Conservation (phyloP, 2,113 vertebrate species). For the Cheirogaleus medius region DNA sequence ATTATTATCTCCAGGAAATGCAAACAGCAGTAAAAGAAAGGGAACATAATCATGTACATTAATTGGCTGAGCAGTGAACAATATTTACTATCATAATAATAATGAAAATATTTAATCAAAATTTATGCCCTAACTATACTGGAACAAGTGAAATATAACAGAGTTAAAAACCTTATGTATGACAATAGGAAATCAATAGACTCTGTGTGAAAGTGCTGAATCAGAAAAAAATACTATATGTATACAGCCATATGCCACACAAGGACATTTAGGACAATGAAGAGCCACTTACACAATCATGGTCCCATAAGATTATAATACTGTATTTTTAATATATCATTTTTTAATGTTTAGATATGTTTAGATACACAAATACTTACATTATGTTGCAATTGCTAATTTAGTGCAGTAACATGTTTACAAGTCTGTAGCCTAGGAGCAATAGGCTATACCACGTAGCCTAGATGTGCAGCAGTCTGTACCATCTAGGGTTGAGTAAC, state of each 20-base stretch:
- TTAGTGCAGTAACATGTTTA: background rate
- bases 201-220: background rate
- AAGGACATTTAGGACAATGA: background rate
- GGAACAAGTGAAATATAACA: background rate
- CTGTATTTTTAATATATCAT: background rate
- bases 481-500: background rate
- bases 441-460: background rate
- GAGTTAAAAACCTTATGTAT: background rate
- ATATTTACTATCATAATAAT: background rate
- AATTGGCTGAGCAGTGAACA: background rate
- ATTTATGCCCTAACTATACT: background rate
- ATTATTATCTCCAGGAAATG: background rate
- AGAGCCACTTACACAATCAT: background rate
- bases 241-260: background rate
- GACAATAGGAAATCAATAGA: background rate
- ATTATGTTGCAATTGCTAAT: background rate
- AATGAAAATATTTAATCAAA: conserved; percentile 8
- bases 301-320: background rate
- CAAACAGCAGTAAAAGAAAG: background rate
- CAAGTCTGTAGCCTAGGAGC: background rate
- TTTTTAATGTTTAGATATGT: background rate
- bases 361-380: background rate
- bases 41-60: background rate
- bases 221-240: background rate
- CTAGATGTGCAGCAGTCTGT: background rate